Evolutionary conservation across 64 coral and sea anemone genomes (phyloP), one percentile per base, ranked within the genome.

Genomic region (Pocillopora verrucosa): DNA sequence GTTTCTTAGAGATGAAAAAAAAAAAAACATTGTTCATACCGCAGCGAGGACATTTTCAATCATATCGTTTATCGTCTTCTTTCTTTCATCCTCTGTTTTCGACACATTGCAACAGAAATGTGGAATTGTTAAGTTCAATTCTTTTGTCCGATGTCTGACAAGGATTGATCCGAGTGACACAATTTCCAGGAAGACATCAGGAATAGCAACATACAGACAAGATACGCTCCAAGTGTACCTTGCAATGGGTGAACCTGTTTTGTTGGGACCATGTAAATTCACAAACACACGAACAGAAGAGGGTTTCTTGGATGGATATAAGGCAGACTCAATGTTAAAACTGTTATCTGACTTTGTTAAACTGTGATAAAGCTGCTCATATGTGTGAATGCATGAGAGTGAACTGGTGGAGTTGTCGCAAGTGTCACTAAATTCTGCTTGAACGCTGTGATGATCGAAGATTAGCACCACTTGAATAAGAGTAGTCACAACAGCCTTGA

Each of bases 131-230:
- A 80, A 0, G 1, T 80, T 25, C n/a, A 80, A 14, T 11, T 60
- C 19, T 80, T 80, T 16, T 13, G 56, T 80, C 2, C 17, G 20
- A 5, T 16, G 17, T 25, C 17, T 60, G 0, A 80, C 77, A 22
- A 80, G 77, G 6, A 80, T 60, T 26, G 77, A 80, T 16, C 77
- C 77, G 2, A 80, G 56, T 9, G 77, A 80, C 56, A 6, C 5
- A 2, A 80, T 10, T 14, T 80, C 38, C 1, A 80, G 58, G 77
- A 80, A 56, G 10, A 20, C 0, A 22, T 19, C 9, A 24, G 77
- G 77, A 60, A 80, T 1, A 60, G 77, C 77, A 80, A 26, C 77
- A 34, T 80, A 80, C 7, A 80, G 38, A 80, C 77, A 80, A 19
- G 20, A 24, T 25, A 80, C 34, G 24, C 77, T 80, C 77, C 77